Conservation (phyloP, 2,113 vertebrate genomes). For the Plotosus lineatus region DNA sequence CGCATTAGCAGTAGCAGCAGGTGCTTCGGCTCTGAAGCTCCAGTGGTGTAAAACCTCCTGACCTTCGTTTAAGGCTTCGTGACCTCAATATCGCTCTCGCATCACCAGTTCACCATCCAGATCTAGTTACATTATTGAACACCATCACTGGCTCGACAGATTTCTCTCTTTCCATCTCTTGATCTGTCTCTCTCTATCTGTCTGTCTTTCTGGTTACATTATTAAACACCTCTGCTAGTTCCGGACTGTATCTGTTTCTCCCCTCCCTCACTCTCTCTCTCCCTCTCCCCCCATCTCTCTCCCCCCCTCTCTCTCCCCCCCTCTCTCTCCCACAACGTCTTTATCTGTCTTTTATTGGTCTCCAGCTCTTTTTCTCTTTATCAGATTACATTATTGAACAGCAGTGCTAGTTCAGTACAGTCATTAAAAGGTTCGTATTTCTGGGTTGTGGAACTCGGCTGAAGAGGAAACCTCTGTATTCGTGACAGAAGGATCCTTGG, state of each 20-base stretch:
- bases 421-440: not conserved
- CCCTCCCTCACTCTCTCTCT: not conserved
- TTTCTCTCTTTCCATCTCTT: not conserved
- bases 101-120: conserved; percentile 14
- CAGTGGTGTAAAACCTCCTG: not conserved
- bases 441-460: not conserved
- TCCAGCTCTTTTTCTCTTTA: not conserved
- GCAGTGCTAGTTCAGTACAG: not conserved
- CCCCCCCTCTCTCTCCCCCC: not conserved
- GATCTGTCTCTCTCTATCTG: not conserved
- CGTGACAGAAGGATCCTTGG: not conserved
- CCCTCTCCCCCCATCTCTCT: not conserved
- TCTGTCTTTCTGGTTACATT: not conserved
- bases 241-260: not conserved
- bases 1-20: conserved; percentile 18
- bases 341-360: not conserved
- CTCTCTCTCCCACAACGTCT: not conserved
- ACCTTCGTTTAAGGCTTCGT: conserved; percentile 3
- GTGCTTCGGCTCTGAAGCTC: conserved; percentile 1
- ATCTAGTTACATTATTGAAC: conserved; percentile 32
- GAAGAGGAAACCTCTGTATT: not conserved
- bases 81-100: conserved; percentile 14
- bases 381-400: not conserved
- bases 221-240: not conserved
- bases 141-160: not conserved